Evolutionary conservation across 92 coral and sea anemone species (phyloP).

Genomic region (Zoanthus gigantus): DNA sequence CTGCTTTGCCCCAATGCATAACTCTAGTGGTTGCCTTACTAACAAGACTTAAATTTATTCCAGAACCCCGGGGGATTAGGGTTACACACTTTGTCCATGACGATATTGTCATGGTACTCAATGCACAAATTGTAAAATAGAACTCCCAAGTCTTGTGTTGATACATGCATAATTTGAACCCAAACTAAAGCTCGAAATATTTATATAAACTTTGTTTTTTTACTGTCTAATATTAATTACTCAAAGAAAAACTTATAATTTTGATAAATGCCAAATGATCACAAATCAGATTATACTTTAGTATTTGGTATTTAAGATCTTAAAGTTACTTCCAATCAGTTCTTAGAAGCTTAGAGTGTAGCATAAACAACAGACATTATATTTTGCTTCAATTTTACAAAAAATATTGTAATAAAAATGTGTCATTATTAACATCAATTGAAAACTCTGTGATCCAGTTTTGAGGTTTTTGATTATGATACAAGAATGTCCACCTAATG

Average conservation of each 20-base stretch:
- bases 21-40: no score
- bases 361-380: not conserved
- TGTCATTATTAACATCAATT: not conserved
- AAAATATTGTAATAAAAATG: not conserved
- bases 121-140: constrained; percentile 4
- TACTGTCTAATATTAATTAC: not conserved
- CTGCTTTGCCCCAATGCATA: no score
- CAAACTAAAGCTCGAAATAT: constrained; percentile 3
- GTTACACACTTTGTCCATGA: no score
- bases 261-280: not conserved
- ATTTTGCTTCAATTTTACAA: not conserved
- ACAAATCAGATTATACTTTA: not conserved
- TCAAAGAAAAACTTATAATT: not conserved
- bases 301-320: not conserved
- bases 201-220: not conserved
- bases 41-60: no score
- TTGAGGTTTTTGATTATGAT: not conserved
- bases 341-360: not conserved
- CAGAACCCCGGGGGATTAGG: no score
- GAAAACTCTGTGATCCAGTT: not conserved
- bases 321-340: not conserved
- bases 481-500: not conserved
- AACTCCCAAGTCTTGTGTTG: not conserved
- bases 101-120: not conserved
- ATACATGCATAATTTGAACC: not conserved